A percentile compares a stretch with the other conserved stretches of the same genome.
phyloP scores from a whole-genome alignment of 1,140 invertebrate genomes.

The Solenopsis fugax region DNA sequence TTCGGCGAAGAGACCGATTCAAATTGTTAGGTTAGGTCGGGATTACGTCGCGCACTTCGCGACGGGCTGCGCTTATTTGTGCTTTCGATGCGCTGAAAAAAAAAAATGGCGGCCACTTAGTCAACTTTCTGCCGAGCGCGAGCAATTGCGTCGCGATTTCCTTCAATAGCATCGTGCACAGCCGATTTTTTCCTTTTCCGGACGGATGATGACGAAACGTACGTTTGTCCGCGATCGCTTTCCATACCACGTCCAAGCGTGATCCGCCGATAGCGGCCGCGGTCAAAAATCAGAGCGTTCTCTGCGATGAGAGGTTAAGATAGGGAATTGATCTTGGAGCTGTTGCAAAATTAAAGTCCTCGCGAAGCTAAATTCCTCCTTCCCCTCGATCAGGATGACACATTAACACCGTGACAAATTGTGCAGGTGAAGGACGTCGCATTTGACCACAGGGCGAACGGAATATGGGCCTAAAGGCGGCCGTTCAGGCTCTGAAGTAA shows the following conservation, averaged over 20 bases:
- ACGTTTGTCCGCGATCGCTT: not conserved
- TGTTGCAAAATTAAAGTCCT: not conserved
- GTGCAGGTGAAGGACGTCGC: slow-evolving; percentile 60
- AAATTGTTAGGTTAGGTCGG: slow-evolving; percentile 10
- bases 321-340: not conserved
- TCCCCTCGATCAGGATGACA: not conserved
- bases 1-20: not conserved
- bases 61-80: slow-evolving; percentile 14
- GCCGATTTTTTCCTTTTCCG: not conserved
- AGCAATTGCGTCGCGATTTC: slow-evolving; percentile 22
- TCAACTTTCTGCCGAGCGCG: slow-evolving; percentile 27
- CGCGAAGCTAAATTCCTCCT: not conserved
- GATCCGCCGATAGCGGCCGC: not conserved
- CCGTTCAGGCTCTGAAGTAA: slow-evolving; percentile 91
- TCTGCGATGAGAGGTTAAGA: slow-evolving; percentile 10
- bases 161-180: not conserved
- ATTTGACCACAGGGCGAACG: slow-evolving; percentile 67
- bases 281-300: not conserved
- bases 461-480: slow-evolving; percentile 91
- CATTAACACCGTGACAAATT: slow-evolving; percentile 2
- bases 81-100: slow-evolving; percentile 23
- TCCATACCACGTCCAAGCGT: not conserved
- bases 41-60: not conserved
- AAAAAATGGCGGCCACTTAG: slow-evolving; percentile 47
- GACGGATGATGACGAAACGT: slow-evolving; percentile 34